Percentiles rank a stretch among this genome's conserved stretches.
phyloP scores from a whole-genome alignment of 2,797 vertebrate genomes.

The Gymnocypris eckloni region DNA sequence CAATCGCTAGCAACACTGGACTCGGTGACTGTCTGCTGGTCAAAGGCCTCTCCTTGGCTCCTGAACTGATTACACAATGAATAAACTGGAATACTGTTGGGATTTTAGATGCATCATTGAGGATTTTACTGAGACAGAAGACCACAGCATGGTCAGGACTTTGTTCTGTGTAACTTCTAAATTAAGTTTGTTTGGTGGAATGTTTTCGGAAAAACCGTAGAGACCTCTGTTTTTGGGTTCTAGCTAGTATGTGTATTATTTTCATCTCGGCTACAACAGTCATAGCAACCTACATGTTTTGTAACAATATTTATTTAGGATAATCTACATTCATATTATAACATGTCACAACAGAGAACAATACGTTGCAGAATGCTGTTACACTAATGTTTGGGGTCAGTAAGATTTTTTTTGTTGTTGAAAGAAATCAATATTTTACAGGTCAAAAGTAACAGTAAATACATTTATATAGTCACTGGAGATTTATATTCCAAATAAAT shows the following conservation, averaged over 20 bases:
- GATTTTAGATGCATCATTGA: slow-evolving; percentile 77
- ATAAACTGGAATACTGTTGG: slow-evolving; percentile 70
- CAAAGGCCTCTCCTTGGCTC: slow-evolving; percentile 66
- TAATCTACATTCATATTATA: not conserved
- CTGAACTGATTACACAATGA: slow-evolving; percentile 71
- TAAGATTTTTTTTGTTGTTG: not conserved
- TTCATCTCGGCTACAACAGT: slow-evolving; percentile 58
- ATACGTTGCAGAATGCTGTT: not conserved
- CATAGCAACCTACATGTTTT: slow-evolving; percentile 30
- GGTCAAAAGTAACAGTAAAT: not conserved
- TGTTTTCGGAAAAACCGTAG: slow-evolving; percentile 77
- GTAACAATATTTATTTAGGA: slow-evolving; percentile 13
- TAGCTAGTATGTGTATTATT: slow-evolving; percentile 73
- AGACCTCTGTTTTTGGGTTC: slow-evolving; percentile 78
- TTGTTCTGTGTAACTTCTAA: slow-evolving; percentile 76
- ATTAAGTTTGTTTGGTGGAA: slow-evolving; percentile 81
- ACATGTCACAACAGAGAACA: slow-evolving; percentile 1
- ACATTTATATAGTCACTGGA: not conserved
- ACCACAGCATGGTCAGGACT: slow-evolving; percentile 80
- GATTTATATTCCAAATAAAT: not conserved
- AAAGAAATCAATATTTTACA: not conserved
- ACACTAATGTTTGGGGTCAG: not conserved
- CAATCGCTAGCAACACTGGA: slow-evolving; percentile 71
- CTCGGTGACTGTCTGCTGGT: slow-evolving; percentile 66
- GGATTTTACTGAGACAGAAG: slow-evolving; percentile 77